Conservation (phyloP, 1,140 invertebrate genomes). For the Drosophila repletoides region DNA sequence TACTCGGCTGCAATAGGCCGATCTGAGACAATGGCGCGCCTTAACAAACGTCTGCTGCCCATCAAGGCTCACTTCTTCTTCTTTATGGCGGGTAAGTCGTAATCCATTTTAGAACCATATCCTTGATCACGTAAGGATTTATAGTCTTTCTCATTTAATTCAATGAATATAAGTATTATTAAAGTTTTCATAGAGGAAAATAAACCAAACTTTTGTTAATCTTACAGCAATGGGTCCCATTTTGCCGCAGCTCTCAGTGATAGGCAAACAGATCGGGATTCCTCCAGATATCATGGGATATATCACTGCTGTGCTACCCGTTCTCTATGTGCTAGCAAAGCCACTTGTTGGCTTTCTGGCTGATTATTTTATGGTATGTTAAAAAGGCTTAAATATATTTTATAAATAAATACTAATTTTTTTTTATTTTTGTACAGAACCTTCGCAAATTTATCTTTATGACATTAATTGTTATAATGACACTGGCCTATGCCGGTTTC, state of each 20-base stretch:
- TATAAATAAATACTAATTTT: background rate
- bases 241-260: slow-evolving; percentile 88
- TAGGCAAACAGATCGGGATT: slow-evolving; percentile 89
- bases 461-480: slow-evolving; percentile 85
- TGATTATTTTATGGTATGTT: slow-evolving; percentile 84
- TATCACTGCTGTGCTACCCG: slow-evolving; percentile 87
- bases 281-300: slow-evolving; percentile 88
- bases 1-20: too few relatives aligned
- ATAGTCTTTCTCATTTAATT: too few relatives aligned
- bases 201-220: slow-evolving; percentile 16
- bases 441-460: slow-evolving; percentile 89
- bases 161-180: too few relatives aligned
- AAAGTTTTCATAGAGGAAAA: too few relatives aligned
- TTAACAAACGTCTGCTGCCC: slow-evolving; percentile 87
- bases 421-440: slow-evolving; percentile 76
- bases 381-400: background rate
- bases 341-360: slow-evolving; percentile 88
- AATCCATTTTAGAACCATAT: background rate
- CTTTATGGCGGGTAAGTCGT: slow-evolving; percentile 89
- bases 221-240: slow-evolving; percentile 89
- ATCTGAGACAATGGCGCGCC: slow-evolving; percentile 83
- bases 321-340: slow-evolving; percentile 88
- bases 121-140: too few relatives aligned
- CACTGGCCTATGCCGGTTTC: slow-evolving; percentile 85
- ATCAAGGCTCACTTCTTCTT: slow-evolving; percentile 92